A percentile compares a stretch with the other conserved stretches of the same genome.
Conservation (phyloP, 2,888 invertebrate genomes). For the Lochmaea crataegi region DNA sequence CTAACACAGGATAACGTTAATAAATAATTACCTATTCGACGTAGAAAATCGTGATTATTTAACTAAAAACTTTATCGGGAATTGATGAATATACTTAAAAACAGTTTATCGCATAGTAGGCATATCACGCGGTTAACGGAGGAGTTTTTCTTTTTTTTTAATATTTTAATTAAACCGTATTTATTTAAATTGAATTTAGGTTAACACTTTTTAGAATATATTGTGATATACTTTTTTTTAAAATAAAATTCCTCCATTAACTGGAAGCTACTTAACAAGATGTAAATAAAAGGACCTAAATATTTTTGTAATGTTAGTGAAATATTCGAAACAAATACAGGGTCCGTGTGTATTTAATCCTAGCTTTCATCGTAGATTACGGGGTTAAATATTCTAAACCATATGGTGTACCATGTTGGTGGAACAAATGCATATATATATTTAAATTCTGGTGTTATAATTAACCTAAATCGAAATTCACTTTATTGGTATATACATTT, state of each 20-base stretch:
- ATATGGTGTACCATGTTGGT: background rate
- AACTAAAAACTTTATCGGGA: slow-evolving; percentile 45
- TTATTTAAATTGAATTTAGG: slow-evolving; percentile 15
- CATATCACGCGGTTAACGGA: slow-evolving; percentile 54
- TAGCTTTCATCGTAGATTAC: background rate
- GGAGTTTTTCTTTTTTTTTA: slow-evolving; percentile 34
- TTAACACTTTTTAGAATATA: slow-evolving; percentile 17
- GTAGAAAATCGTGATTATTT: background rate
- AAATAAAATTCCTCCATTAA: slow-evolving; percentile 38
- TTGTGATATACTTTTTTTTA: slow-evolving; percentile 42
- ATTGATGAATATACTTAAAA: slow-evolving; percentile 51
- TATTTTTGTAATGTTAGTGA: slow-evolving; percentile 56
- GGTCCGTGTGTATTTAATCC: slow-evolving; percentile 22
- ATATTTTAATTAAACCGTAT: slow-evolving; percentile 6
- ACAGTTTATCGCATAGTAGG: slow-evolving; percentile 58
- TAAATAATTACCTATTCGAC: background rate
- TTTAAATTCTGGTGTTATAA: background rate
- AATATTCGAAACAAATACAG: slow-evolving; percentile 36
- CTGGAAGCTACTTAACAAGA: slow-evolving; percentile 43
- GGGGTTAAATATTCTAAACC: slow-evolving; percentile 27
- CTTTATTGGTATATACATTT: background rate
- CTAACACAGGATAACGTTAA: slow-evolving; percentile 39
- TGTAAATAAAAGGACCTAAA: slow-evolving; percentile 49
- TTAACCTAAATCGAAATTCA: slow-evolving; percentile 3
- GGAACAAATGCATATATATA: background rate